These are phyloP conservation scores for Eupeodes latifasciatus DNA, from an alignment of 2,888 invertebrate genomes.

Conservation along the genomic window DNA sequence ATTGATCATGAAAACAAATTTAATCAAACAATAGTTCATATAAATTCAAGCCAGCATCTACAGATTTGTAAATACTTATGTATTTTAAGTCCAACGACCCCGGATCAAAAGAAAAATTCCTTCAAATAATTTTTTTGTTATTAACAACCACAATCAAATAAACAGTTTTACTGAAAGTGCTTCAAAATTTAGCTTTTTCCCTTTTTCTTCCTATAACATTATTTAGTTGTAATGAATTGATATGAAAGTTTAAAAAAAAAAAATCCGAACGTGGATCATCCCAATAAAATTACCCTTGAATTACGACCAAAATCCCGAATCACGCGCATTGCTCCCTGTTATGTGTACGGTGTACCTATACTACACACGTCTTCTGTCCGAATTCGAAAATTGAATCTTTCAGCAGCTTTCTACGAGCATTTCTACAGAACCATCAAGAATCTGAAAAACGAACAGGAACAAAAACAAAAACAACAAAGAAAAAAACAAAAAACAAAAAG, in stretches of 20 bases:
- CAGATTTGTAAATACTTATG: neutral
- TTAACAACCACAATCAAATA: conserved; percentile 11
- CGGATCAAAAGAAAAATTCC: neutral
- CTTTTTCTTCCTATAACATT: conserved; percentile 34
- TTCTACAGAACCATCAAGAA: neutral
- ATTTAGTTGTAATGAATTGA: conserved; percentile 45
- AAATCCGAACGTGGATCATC: conserved; percentile 41
- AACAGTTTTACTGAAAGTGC: conserved; percentile 11
- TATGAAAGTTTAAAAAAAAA: conserved; percentile 32
- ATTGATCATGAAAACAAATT: too few relatives aligned
- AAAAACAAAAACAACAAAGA: neutral
- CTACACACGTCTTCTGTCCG: conserved; percentile 22
- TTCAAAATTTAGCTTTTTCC: neutral
- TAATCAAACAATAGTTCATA: too few relatives aligned
- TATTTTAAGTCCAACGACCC: neutral
- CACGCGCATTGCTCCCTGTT: conserved; percentile 38
- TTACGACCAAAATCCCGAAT: conserved; percentile 35
- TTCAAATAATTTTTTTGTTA: neutral
- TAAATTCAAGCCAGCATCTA: too few relatives aligned
- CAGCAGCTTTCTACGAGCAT: neutral
- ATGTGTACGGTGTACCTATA: neutral
- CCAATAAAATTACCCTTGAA: conserved; percentile 48
- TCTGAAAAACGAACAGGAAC: neutral
- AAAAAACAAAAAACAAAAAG: neutral
- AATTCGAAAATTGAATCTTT: conserved; percentile 28